Evolutionary conservation across 2,888 invertebrate species (phyloP), one percentile per base, ranked within the genome.

Genomic region (Auanema freiburgensis): DNA sequence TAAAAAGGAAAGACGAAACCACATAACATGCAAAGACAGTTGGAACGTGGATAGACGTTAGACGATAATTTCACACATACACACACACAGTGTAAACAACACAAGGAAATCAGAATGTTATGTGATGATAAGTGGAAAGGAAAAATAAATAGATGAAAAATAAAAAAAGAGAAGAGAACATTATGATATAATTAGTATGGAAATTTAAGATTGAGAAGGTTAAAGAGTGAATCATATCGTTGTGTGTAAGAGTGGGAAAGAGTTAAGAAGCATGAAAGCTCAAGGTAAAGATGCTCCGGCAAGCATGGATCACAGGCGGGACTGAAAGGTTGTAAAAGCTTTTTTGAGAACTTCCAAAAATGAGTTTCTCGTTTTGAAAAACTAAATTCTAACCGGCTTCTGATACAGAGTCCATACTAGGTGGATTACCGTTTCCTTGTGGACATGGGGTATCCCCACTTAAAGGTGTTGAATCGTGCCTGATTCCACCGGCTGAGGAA

Each of bases 341-440:
- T 16, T 18, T 46, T 46, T 46, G 16, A 46, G 16, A 46, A 3
- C 10, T 46, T 46, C 4, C 21, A 18, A 18, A 18, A 46, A 8
- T 46, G 10, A 5, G 21, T 18, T 21, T 3, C 16, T 18, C 46
- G 16, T 46, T 46, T 18, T 33, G 33, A 33, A 33, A 5, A 5
- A 33, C 8, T 16, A 46, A 24, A 50, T 23, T 63, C 75, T 58
- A 42, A 79, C 80, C 80, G 44, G 76, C 73, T 68, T 80, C 80
- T 25, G 78, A 78, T 43, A 78, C 71, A 53, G 71, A 70, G 65
- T 80, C 80, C 53, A 77, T 58, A 57, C 71, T 66, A 57, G 64
- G 41, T 14, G 63, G 53, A 66, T 57, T 72, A 25, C 65, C 65
- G 51, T 64, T 65, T 14, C 59, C 63, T n/a, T 61, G 57, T n/a